Percentiles rank a stretch among this genome's conserved stretches.
Evolutionary conservation across 2,888 invertebrate genomes (phyloP).

Genomic region (Drosophila nigritarsus): DNA sequence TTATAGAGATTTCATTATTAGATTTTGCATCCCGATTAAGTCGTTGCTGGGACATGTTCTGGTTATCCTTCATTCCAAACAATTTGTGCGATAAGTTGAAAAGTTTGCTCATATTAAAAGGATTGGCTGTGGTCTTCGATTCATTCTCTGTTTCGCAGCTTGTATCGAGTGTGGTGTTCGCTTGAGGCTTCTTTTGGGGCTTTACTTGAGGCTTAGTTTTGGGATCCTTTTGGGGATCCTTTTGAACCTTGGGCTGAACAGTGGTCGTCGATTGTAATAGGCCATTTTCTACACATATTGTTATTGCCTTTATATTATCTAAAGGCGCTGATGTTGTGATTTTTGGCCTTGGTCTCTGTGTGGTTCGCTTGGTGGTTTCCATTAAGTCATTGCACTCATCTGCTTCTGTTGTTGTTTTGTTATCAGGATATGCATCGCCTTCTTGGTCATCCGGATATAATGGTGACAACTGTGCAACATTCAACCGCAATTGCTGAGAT

Average conservation of each 20-base stretch:
- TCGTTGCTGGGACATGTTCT: not conserved
- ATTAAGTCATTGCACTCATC: not conserved
- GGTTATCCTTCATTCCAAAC: not conserved
- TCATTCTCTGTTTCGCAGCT: no score
- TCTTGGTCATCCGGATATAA: slow-evolving; percentile 1
- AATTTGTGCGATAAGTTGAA: not conserved
- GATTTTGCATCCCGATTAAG: not conserved
- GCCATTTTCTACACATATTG: slow-evolving; percentile 2
- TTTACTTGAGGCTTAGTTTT: not conserved
- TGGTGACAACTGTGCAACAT: slow-evolving; percentile 5
- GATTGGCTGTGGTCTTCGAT: not conserved
- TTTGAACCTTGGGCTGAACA: not conserved
- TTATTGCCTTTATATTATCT: not conserved
- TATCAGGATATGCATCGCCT: not conserved
- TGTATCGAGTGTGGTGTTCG: not conserved
- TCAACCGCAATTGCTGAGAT: not conserved
- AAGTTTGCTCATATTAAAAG: not conserved
- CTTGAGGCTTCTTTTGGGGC: not conserved
- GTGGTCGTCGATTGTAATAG: not conserved
- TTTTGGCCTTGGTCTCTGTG: not conserved
- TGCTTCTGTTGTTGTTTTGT: not conserved
- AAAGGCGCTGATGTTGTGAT: slow-evolving; percentile 5
- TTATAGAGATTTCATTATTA: slow-evolving; percentile 20
- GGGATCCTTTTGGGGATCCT: not conserved
- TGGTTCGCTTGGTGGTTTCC: not conserved